phyloP scores from a whole-genome alignment of 1,140 invertebrate genomes.

The Hypothenemus hampei region DNA sequence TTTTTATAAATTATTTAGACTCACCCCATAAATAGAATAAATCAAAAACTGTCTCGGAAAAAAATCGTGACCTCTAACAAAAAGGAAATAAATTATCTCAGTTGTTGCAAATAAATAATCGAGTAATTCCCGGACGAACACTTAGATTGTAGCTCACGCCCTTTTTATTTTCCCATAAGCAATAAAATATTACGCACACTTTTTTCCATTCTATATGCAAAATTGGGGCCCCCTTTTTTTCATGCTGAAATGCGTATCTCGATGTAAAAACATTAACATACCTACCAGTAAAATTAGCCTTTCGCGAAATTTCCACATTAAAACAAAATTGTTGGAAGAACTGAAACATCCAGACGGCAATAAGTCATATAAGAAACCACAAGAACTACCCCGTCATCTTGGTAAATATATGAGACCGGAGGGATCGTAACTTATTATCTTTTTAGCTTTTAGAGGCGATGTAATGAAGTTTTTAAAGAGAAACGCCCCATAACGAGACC shows the following conservation, averaged over 20 bases:
- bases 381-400: background rate
- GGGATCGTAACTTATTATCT: background rate
- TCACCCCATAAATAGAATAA: too few relatives aligned
- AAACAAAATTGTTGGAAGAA: background rate
- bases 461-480: conserved; percentile 4
- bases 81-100: too few relatives aligned
- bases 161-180: background rate
- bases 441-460: background rate
- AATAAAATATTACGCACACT: background rate
- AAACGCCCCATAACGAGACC: background rate
- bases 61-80: too few relatives aligned
- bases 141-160: background rate
- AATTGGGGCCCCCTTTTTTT: background rate
- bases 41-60: too few relatives aligned
- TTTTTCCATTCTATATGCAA: background rate
- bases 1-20: too few relatives aligned
- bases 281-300: background rate
- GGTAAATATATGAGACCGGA: background rate
- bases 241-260: background rate
- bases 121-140: background rate
- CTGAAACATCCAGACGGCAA: background rate
- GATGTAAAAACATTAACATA: background rate
- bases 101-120: background rate
- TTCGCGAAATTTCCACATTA: too few relatives aligned
- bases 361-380: background rate